These are phyloP conservation scores for Gryllus bimaculatus DNA, from an alignment of 1,140 invertebrate species.

Conservation along the genomic window DNA sequence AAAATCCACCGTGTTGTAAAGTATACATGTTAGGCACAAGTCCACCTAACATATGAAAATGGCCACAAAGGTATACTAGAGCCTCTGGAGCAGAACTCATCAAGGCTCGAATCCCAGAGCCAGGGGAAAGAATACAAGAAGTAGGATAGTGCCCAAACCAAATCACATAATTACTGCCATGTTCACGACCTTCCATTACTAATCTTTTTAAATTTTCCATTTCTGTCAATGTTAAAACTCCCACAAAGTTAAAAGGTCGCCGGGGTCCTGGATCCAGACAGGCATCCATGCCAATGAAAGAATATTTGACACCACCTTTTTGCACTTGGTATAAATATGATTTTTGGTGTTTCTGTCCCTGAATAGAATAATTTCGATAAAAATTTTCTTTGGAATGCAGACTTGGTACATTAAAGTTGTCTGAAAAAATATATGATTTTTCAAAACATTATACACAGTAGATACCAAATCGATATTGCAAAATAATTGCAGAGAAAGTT, in stretches of 20 bases:
- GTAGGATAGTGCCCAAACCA: slow-evolving; percentile 94
- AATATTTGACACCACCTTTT: slow-evolving; percentile 47
- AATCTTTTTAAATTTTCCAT: slow-evolving; percentile 43
- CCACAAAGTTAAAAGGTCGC: slow-evolving; percentile 89
- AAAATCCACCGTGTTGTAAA: slow-evolving; percentile 67
- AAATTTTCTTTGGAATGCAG: slow-evolving; percentile 61
- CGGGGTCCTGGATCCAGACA: slow-evolving; percentile 74
- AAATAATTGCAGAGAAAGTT: not conserved
- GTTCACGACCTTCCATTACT: slow-evolving; percentile 36
- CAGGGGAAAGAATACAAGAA: slow-evolving; percentile 65
- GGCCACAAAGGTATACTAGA: slow-evolving; percentile 81
- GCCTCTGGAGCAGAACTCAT: slow-evolving; percentile 45
- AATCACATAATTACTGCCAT: slow-evolving; percentile 50
- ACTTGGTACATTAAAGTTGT: slow-evolving; percentile 79
- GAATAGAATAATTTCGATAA: slow-evolving; percentile 70
- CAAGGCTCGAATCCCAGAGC: slow-evolving; percentile 43
- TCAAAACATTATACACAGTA: slow-evolving; percentile 3
- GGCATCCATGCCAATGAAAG: slow-evolving; percentile 83
- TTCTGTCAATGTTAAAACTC: slow-evolving; percentile 53
- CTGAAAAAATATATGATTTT: slow-evolving; percentile 44
- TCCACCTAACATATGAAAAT: slow-evolving; percentile 76
- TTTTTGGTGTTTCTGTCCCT: slow-evolving; percentile 55
- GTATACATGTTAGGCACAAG: slow-evolving; percentile 79
- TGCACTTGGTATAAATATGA: slow-evolving; percentile 67
- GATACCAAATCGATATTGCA: slow-evolving; percentile 11